These are phyloP conservation scores for Malthinus seriepunctatus DNA, from an alignment of 2,888 invertebrate species.

Conservation along the genomic window DNA sequence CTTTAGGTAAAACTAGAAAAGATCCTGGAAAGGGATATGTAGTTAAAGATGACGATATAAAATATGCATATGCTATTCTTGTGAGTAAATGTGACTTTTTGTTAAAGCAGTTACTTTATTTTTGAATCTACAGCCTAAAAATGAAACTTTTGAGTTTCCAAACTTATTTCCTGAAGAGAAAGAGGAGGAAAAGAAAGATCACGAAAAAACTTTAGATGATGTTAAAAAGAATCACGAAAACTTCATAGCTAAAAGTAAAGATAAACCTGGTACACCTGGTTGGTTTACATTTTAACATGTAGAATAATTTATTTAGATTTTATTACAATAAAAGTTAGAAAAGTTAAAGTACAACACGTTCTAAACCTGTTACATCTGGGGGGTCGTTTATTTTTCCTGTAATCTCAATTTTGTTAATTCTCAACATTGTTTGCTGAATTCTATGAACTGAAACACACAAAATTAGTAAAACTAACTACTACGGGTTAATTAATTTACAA, in stretches of 20 bases:
- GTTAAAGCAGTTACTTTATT: background rate
- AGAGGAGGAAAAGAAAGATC: conserved; percentile 61
- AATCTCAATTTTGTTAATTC: conserved; percentile 75
- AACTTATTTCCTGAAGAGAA: conserved; percentile 63
- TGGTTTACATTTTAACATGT: conserved; percentile 72
- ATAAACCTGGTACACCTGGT: conserved; percentile 72
- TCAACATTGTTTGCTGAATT: conserved; percentile 71
- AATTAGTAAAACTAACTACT: conserved; percentile 25
- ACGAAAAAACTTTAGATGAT: conserved; percentile 63
- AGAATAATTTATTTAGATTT: background rate
- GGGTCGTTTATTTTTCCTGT: conserved; percentile 51
- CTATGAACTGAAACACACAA: conserved; percentile 58
- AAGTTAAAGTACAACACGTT: conserved; percentile 39
- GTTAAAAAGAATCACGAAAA: conserved; percentile 63
- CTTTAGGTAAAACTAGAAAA: conserved; percentile 67
- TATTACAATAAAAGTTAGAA: background rate
- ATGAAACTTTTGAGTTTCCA: conserved; percentile 75
- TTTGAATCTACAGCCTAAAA: conserved; percentile 65
- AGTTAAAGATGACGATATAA: conserved; percentile 81
- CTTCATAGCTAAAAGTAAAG: conserved; percentile 66
- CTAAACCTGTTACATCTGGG: conserved; percentile 46
- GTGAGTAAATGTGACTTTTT: conserved; percentile 53
- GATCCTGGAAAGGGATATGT: conserved; percentile 67
- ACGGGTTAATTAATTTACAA: conserved; percentile 54
- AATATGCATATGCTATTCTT: conserved; percentile 77